Evolutionary conservation across 2,888 invertebrate genomes (phyloP).

Genomic region (Polydrusus cervinus): DNA sequence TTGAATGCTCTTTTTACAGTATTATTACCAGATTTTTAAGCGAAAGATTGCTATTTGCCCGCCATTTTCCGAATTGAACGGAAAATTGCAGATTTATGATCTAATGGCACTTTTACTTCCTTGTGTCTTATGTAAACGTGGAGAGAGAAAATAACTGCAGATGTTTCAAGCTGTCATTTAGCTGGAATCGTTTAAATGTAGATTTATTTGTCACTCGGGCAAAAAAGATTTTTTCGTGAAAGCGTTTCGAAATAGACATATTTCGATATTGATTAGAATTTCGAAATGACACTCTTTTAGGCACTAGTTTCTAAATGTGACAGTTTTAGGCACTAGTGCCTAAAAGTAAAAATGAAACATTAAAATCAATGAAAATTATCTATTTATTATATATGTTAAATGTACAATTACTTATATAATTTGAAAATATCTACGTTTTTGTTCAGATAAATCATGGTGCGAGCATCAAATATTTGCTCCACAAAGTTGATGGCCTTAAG

Average conservation of each 20-base stretch:
- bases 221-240: slow-evolving; percentile 6
- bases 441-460: too few species aligned
- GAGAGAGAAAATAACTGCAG: slow-evolving; percentile 27
- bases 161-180: slow-evolving; percentile 18
- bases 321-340: too few species aligned
- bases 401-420: too few species aligned
- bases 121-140: slow-evolving; percentile 11
- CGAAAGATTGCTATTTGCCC: slow-evolving; percentile 64
- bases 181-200: slow-evolving; percentile 16
- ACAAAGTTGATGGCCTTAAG: too few species aligned
- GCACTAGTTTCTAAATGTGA: too few species aligned
- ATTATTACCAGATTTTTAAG: slow-evolving; percentile 48
- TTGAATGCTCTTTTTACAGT: background rate
- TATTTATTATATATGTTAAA: too few species aligned
- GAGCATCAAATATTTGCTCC: too few species aligned
- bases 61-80: slow-evolving; percentile 65
- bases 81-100: slow-evolving; percentile 67
- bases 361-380: too few species aligned
- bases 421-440: too few species aligned
- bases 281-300: too few species aligned
- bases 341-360: too few species aligned
- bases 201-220: slow-evolving; percentile 27
- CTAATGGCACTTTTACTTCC: slow-evolving; percentile 59
- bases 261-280: background rate
- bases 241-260: too few species aligned